Base-by-base conservation (phyloP, 2,113 vertebrate genomes). In the Paradoxurus hermaphroditus region DNA sequence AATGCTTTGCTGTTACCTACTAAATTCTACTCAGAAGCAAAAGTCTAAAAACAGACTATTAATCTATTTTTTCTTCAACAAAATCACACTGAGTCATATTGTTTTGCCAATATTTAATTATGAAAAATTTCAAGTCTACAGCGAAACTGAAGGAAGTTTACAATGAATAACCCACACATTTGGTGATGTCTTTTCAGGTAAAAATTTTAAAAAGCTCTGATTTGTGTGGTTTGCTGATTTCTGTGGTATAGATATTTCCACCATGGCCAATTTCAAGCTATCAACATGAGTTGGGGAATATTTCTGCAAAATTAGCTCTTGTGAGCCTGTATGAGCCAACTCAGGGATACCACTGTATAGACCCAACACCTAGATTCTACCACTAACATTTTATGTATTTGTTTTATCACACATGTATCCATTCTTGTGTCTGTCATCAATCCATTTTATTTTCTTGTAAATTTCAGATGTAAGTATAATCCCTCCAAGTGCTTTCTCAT, bases 21-120 rank as follows among this genome's bases (percentile, higher is more conserved):
- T 73, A 62, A 83, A 39, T 94, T 31, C 39, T 53, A 91, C 23
- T 36, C 0, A 11, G 51, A 93, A 77, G 29, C 41, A 25, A 91
- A 92, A 67, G 6, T 73, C 41, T 91, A 84, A 91, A 90, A 86
- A 23, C 27, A 56, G 59, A 56, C 23, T 34, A 62, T 12, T 75
- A 14, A 23, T 89, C 62, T 88, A 16, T 29, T 73, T 87, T 65
- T 81, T 73, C 23, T 41, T 75, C 67, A 75, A 12, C 46, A 59
- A 85, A 75, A 87, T 2, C 16, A 81, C 3, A 84, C 2, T 18
- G 19, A 93, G 39, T 86, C 94, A 86, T 72, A 59, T 51, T 79
- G 16, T 91, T 93, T 92, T 89, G 79, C 51, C 83, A 95, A 44
- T 31, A 90, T 95, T 90, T 90, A 73, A 67, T 89, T 82, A n/a